Conservation (phyloP, 1,140 invertebrate species). For the Drosophila quadrilineata region DNA sequence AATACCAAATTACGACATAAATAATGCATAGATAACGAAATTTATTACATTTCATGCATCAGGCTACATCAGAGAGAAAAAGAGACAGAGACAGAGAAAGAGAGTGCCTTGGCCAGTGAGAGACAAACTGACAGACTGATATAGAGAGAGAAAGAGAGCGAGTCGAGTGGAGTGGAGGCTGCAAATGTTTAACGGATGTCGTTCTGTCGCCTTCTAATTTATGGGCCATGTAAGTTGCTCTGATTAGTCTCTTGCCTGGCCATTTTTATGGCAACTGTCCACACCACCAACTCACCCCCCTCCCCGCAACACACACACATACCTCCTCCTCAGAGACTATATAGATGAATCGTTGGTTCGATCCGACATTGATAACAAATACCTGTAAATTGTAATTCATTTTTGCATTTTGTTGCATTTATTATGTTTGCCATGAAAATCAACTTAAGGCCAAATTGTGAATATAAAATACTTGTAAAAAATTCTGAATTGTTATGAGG, state of each 20-base stretch:
- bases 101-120: neutral
- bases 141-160: constrained; percentile 36
- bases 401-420: neutral
- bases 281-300: too few relatives aligned
- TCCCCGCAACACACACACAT: too few relatives aligned
- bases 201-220: constrained; percentile 66
- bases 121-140: constrained; percentile 26
- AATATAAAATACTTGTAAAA: neutral
- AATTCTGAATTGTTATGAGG: neutral
- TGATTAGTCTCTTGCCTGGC: constrained; percentile 49
- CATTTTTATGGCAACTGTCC: constrained; percentile 54
- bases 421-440: too few relatives aligned
- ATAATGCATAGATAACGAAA: constrained; percentile 80
- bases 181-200: constrained; percentile 58
- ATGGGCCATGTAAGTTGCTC: constrained; percentile 73
- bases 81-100: constrained; percentile 17
- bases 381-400: neutral
- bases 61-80: constrained; percentile 33
- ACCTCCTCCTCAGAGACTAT: too few relatives aligned
- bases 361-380: too few relatives aligned
- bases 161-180: constrained; percentile 19
- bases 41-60: constrained; percentile 80
- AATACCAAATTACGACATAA: constrained; percentile 80
- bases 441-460: neutral
- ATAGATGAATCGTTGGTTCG: too few relatives aligned